Conservation (phyloP, 2,113 vertebrate species). For the Eidolon helvum region DNA sequence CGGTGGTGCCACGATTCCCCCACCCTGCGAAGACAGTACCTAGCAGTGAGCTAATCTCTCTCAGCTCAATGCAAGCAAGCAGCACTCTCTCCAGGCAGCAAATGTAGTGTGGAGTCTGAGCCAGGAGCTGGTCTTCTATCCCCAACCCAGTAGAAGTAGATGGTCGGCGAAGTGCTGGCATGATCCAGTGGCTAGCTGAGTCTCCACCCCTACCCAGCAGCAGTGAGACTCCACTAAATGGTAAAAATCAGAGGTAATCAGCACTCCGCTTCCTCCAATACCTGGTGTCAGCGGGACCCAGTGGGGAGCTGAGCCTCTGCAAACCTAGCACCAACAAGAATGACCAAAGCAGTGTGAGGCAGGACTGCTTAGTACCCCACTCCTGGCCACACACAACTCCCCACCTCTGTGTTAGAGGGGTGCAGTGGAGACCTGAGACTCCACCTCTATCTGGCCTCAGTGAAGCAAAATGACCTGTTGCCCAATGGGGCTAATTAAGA, state of each 20-base stretch:
- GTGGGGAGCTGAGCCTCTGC: too few relatives aligned
- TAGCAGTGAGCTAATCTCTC: background rate
- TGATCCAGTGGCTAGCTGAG: background rate
- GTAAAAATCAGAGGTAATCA: background rate
- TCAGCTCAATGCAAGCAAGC: background rate
- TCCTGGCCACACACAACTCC: too few relatives aligned
- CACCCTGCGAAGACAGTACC: background rate
- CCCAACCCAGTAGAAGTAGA: background rate
- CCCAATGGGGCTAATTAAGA: background rate
- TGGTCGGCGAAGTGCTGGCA: background rate
- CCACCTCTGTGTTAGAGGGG: background rate
- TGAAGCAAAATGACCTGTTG: background rate
- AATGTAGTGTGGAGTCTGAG: background rate
- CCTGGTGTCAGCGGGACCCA: background rate
- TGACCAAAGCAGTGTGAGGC: background rate
- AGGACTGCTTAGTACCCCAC: background rate
- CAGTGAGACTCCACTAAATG: background rate
- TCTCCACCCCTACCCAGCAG: rapidly evolving
- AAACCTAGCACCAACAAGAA: background rate
- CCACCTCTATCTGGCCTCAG: background rate
- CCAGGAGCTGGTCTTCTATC: background rate
- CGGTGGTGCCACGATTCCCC: background rate
- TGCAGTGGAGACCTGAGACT: background rate
- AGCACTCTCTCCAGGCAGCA: background rate
- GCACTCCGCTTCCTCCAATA: background rate